Percentiles rank a stretch among this genome's conserved stretches.
These are phyloP conservation scores for Chelonus formosanus DNA, from an alignment of 2,888 invertebrate species.

Conservation along the genomic window DNA sequence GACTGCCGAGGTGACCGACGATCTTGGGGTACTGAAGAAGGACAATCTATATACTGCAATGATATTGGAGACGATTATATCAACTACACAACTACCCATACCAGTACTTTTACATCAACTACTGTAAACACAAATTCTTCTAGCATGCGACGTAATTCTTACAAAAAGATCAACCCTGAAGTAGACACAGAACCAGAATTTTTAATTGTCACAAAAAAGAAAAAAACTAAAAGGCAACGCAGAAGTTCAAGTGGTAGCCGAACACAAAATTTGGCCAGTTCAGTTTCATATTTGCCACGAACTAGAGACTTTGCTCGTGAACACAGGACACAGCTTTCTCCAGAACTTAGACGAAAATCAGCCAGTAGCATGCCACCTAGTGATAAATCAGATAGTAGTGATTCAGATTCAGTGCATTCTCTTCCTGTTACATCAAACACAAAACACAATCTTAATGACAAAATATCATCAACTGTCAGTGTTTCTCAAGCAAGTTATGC, in stretches of 20 bases:
- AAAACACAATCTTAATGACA: conserved; percentile 59
- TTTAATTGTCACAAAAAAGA: conserved; percentile 85
- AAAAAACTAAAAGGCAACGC: conserved; percentile 75
- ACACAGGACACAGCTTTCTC: conserved; percentile 58
- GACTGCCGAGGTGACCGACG: conserved; percentile 67
- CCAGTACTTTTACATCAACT: no score
- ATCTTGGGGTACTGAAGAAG: conserved; percentile 76
- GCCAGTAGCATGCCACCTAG: conserved; percentile 80
- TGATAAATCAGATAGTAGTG: conserved; percentile 86
- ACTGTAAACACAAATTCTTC: conserved; percentile 19
- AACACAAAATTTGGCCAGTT: conserved; percentile 59
- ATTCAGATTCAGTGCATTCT: conserved; percentile 86
- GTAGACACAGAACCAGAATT: conserved; percentile 72
- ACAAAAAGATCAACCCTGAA: conserved; percentile 55
- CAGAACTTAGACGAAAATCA: conserved; percentile 71
- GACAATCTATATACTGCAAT: conserved; percentile 66
- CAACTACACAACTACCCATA: no score
- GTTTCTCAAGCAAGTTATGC: conserved; percentile 78
- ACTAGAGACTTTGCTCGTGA: conserved; percentile 57
- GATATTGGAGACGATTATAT: conserved; percentile 59
- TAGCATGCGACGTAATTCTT: conserved; percentile 55
- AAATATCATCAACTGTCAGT: conserved; percentile 60
- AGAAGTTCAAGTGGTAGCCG: conserved; percentile 62
- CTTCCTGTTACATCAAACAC: conserved; percentile 72
- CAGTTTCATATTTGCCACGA: conserved; percentile 59